phyloP scores from a whole-genome alignment of 2,888 invertebrate genomes.

The Crepidodera aurea region DNA sequence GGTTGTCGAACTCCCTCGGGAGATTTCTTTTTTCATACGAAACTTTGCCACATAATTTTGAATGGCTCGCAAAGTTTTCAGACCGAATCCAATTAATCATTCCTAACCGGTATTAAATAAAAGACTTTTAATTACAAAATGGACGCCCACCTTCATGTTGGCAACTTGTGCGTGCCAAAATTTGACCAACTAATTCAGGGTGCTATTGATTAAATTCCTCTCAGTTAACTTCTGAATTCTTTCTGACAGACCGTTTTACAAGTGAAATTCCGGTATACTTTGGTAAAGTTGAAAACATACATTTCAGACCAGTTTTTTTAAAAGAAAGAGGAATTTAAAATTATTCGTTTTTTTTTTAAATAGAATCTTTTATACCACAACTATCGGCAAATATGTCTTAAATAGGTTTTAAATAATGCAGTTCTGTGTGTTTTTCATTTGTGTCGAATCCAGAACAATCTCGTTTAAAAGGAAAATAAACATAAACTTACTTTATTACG shows the following conservation, averaged over 20 bases:
- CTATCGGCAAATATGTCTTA: no score
- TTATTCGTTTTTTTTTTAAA: no score
- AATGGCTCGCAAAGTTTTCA: neutral
- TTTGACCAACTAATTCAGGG: constrained; percentile 4
- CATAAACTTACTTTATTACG: no score
- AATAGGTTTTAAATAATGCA: no score
- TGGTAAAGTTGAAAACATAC: no score
- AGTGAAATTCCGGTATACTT: no score
- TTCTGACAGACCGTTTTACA: neutral
- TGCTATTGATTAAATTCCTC: constrained; percentile 1
- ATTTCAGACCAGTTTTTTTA: no score
- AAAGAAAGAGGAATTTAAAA: no score
- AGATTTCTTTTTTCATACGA: neutral
- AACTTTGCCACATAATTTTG: neutral
- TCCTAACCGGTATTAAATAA: constrained; percentile 8
- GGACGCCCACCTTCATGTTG: constrained; percentile 9
- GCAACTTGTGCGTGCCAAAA: constrained; percentile 5
- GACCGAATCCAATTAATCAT: constrained; percentile 8
- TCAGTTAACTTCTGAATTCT: constrained; percentile 1
- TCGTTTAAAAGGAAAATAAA: no score
- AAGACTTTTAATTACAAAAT: constrained; percentile 7
- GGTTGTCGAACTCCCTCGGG: neutral
- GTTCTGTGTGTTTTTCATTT: no score
- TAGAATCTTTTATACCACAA: no score
- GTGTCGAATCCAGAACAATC: no score